phyloP scores from a whole-genome alignment of 2,797 vertebrate species.

The Leptoclinus maculatus region DNA sequence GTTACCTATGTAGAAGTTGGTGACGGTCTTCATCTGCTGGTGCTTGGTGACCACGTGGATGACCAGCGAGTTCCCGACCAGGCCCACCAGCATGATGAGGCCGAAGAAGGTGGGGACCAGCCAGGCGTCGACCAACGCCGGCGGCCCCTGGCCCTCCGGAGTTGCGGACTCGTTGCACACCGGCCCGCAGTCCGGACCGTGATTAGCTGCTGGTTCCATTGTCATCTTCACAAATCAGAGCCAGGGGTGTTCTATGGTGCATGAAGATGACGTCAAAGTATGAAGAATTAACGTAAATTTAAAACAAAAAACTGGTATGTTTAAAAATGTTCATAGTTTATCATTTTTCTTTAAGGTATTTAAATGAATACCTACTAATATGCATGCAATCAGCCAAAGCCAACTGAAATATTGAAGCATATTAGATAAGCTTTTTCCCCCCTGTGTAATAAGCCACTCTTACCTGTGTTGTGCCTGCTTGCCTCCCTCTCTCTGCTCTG shows the following conservation, averaged over 20 bases:
- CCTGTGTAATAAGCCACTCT: background rate
- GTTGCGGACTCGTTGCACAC: conserved; percentile 55
- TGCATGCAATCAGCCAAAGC: background rate
- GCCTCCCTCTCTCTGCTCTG: background rate
- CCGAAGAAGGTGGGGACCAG: conserved; percentile 81
- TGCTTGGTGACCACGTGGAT: conserved; percentile 81
- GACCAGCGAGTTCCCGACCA: conserved; percentile 81
- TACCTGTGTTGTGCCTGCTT: conserved; percentile 29
- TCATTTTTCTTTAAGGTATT: background rate
- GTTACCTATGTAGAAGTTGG: conserved; percentile 82
- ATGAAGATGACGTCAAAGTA: background rate
- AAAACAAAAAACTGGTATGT: background rate
- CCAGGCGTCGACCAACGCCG: conserved; percentile 79
- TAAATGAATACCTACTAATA: background rate
- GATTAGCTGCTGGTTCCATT: conserved; percentile 4
- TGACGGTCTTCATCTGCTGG: conserved; percentile 84
- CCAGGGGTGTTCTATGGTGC: background rate
- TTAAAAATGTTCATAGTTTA: background rate
- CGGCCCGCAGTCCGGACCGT: conserved; percentile 31
- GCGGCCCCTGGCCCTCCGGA: conserved; percentile 33
- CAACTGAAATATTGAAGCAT: background rate
- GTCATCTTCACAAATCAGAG: conserved; percentile 25
- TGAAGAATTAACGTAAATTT: background rate
- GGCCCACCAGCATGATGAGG: conserved; percentile 80
- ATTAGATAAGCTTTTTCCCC: background rate